A percentile compares a stretch with the other conserved stretches of the same genome.
These are phyloP conservation scores for Aporophyla nigra DNA, from an alignment of 2,888 invertebrate genomes.

Conservation along the genomic window DNA sequence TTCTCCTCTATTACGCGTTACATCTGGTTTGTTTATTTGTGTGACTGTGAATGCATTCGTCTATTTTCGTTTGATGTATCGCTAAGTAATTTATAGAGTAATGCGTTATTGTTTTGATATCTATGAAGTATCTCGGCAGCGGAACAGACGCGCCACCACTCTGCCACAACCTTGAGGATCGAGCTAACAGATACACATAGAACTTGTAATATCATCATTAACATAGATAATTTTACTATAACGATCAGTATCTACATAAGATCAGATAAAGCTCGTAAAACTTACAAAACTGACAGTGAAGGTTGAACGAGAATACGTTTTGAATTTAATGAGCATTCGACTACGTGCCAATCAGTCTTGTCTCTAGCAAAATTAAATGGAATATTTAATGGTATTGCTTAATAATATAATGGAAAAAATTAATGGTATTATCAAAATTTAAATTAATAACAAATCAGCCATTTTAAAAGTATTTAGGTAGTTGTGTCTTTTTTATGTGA, in stretches of 20 bases:
- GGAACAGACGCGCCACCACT: slow-evolving; percentile 33
- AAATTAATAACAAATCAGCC: neutral
- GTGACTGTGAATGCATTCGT: slow-evolving; percentile 60
- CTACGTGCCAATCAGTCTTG: slow-evolving; percentile 34
- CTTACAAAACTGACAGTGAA: slow-evolving; percentile 32
- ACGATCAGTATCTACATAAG: slow-evolving; percentile 42
- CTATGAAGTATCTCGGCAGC: slow-evolving; percentile 16
- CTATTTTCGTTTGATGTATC: slow-evolving; percentile 67
- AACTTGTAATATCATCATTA: slow-evolving; percentile 34
- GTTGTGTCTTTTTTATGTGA: neutral
- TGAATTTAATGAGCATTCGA: slow-evolving; percentile 24
- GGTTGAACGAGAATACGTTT: slow-evolving; percentile 26
- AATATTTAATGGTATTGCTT: neutral
- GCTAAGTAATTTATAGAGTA: slow-evolving; percentile 57
- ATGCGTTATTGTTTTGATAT: slow-evolving; percentile 67
- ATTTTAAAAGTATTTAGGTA: no score
- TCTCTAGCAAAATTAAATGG: neutral
- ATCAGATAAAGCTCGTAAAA: slow-evolving; percentile 52
- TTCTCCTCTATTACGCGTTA: slow-evolving; percentile 35
- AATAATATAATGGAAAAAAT: no score
- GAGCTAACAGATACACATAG: slow-evolving; percentile 29
- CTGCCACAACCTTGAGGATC: slow-evolving; percentile 38
- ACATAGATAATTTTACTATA: slow-evolving; percentile 27
- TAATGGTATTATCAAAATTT: neutral
- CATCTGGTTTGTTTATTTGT: slow-evolving; percentile 64